Percentiles rank a stretch among this genome's conserved stretches.
Evolutionary conservation across 1,140 invertebrate genomes (phyloP).

Genomic region (Bombus pascuorum): DNA sequence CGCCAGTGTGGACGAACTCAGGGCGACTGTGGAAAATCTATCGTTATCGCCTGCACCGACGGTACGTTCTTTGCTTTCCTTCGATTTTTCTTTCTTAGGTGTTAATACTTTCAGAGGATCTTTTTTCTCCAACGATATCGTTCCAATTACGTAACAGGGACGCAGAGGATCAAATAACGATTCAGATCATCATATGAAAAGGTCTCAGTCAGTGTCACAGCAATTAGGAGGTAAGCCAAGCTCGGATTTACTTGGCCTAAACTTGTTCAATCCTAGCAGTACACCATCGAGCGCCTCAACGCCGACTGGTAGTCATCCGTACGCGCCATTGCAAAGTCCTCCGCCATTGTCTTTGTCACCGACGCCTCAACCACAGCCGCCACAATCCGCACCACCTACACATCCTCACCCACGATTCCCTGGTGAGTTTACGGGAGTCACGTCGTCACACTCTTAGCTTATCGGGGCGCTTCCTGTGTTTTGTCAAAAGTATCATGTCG

Average conservation of each 20-base stretch:
- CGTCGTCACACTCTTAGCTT: slow-evolving; percentile 1
- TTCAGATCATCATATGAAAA: slow-evolving; percentile 88
- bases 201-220: slow-evolving; percentile 91
- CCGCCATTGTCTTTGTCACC: slow-evolving; percentile 81
- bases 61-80: slow-evolving; percentile 73
- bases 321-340: slow-evolving; percentile 90
- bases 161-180: slow-evolving; percentile 85
- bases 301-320: slow-evolving; percentile 91
- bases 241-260: slow-evolving; percentile 90
- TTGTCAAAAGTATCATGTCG: neutral
- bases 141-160: slow-evolving; percentile 72
- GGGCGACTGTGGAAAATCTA: slow-evolving; percentile 95
- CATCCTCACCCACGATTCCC: slow-evolving; percentile 75
- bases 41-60: slow-evolving; percentile 90
- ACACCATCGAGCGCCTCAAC: slow-evolving; percentile 92
- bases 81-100: neutral
- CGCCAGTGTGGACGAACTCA: slow-evolving; percentile 95
- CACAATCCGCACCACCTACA: slow-evolving; percentile 77
- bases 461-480: slow-evolving; percentile 8
- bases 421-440: slow-evolving; percentile 61
- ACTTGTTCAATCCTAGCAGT: slow-evolving; percentile 89
- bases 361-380: slow-evolving; percentile 71
- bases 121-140: neutral
- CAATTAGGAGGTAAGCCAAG: slow-evolving; percentile 90
- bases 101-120: neutral